phyloP scores from a whole-genome alignment of 2,797 vertebrate species.

The Distichodus sexfasciatus region DNA sequence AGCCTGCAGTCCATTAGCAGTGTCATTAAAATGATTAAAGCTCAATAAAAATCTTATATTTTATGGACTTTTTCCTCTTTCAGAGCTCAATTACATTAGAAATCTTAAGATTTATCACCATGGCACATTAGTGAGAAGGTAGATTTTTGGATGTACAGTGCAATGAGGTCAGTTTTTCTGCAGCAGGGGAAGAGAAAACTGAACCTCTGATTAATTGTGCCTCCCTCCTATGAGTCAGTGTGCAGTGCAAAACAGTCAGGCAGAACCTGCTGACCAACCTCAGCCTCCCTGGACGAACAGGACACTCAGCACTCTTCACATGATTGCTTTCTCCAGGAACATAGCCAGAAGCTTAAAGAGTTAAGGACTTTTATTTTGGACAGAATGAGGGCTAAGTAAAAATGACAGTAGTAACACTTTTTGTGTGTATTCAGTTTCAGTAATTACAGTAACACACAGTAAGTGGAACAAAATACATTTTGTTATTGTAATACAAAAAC shows the following conservation, averaged over 20 bases:
- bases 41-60: constrained; percentile 25
- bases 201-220: constrained; percentile 35
- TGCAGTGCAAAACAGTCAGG: constrained; percentile 39
- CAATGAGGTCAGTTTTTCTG: constrained; percentile 3
- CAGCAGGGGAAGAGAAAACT: constrained; percentile 7
- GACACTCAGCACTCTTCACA: constrained; percentile 39
- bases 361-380: constrained; percentile 13
- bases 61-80: constrained; percentile 14
- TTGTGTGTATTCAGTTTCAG: not conserved
- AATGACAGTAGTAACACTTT: not conserved
- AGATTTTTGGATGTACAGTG: constrained; percentile 5
- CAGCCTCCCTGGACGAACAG: constrained; percentile 12
- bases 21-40: constrained; percentile 27
- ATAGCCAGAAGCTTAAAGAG: constrained; percentile 21
- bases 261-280: constrained; percentile 55
- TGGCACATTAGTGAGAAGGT: not conserved
- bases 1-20: constrained; percentile 28
- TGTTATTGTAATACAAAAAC: not conserved
- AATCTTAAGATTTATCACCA: constrained; percentile 20
- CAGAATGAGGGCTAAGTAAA: not conserved
- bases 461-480: not conserved
- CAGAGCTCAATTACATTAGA: constrained; percentile 38
- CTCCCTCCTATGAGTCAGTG: constrained; percentile 30
- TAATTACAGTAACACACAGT: not conserved
- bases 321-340: constrained; percentile 30